Evolutionary conservation across 2,797 vertebrate genomes (phyloP).

Genomic region (Glyptemys insculpta): DNA sequence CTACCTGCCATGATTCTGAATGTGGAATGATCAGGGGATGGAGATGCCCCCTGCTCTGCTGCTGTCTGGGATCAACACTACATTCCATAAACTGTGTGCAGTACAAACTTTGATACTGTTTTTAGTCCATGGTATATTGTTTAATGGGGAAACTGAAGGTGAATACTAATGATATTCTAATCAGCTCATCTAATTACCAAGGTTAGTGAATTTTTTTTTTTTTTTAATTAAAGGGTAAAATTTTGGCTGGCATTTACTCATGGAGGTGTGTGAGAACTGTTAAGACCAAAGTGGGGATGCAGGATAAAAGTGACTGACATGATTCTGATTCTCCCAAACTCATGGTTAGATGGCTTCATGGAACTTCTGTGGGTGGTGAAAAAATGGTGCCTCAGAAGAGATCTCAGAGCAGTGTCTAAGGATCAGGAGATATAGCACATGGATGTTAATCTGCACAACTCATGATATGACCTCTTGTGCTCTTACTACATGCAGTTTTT

Average conservation of each 20-base stretch:
- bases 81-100: fast-evolving
- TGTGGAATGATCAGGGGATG: not conserved
- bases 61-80: not conserved
- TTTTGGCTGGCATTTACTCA: not conserved
- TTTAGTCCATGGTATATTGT: not conserved
- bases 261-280: not conserved
- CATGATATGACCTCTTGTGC: not conserved
- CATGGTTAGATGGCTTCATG: not conserved
- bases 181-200: not conserved
- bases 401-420: not conserved
- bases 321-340: not conserved
- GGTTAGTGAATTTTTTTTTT: not conserved
- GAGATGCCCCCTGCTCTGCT: not conserved
- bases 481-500: not conserved
- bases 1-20: not conserved
- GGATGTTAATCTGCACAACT: not conserved
- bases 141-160: not conserved
- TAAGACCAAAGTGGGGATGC: not conserved
- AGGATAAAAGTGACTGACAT: not conserved
- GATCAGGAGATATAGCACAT: fast-evolving
- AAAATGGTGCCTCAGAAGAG: not conserved
- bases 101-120: not conserved
- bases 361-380: not conserved
- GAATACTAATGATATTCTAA: not conserved
- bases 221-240: not conserved